Evolutionary conservation across 2,888 invertebrate genomes (phyloP).

Genomic region (Folsomia manolachei): DNA sequence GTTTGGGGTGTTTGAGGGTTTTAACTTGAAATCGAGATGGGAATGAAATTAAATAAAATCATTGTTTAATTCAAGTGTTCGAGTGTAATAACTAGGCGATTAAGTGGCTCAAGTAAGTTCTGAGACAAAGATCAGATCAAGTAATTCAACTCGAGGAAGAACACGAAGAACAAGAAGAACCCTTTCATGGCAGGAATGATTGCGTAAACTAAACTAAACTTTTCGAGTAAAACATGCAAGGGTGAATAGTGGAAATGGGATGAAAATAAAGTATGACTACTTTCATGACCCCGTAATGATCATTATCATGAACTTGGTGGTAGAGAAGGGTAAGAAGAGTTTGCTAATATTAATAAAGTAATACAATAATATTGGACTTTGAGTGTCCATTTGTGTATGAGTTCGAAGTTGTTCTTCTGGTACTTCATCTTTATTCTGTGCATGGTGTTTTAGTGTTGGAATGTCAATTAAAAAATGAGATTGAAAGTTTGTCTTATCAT

Average conservation of each 20-base stretch:
- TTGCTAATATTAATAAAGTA: no score
- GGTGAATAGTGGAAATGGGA: no score
- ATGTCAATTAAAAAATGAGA: no score
- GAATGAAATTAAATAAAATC: slow-evolving; percentile 7
- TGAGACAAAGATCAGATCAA: neutral
- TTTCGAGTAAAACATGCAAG: neutral
- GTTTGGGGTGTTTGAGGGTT: no score
- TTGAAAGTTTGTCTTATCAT: no score
- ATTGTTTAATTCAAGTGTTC: neutral
- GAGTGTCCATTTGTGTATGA: no score
- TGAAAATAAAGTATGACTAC: no score
- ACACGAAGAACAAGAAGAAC: neutral
- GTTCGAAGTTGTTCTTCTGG: no score
- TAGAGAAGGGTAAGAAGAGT: neutral
- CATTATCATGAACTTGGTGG: neutral
- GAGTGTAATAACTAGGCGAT: slow-evolving; percentile 5
- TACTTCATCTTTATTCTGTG: no score
- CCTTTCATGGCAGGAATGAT: neutral
- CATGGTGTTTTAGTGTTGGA: no score
- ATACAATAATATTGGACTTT: no score
- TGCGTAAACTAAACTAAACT: neutral
- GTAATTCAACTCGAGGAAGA: neutral
- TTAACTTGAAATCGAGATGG: neutral
- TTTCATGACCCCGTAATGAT: neutral
- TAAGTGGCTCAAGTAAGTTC: neutral